Evolutionary conservation across 2,113 vertebrate species (phyloP), one percentile per base, ranked within the genome.

Genomic region (Dolichallabes microphthalmus): DNA sequence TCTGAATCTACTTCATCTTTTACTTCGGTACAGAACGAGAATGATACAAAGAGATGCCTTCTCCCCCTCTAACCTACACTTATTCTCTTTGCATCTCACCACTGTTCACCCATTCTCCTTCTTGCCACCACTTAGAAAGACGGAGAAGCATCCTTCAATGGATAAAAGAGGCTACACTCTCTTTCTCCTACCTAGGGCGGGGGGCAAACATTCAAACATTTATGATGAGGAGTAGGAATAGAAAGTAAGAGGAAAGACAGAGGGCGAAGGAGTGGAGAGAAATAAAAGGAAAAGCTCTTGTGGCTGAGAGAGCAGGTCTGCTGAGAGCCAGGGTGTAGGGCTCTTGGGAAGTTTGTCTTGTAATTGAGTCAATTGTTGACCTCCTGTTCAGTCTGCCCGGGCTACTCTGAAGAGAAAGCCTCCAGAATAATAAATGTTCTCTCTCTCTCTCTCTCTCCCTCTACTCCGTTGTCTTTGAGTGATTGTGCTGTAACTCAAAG

Each of bases 301-400:
- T 91, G 91, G 85, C 91, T 73, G 66, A 93, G 93, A 93, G 94
- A 90, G 82, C 76, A 90, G 91, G 93, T 88, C 92, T 85, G 20
- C 88, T 81, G 88, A 92, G 92, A 95, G 94, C 91, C 92, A n/a
- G 50, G 81, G 88, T 95, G 92, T 93, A 95, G 94, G 90, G 92
- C 93, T 91, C 95, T 95, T 93, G 90, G 93, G 89, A 92, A 93
- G 95, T 95, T 96, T 96, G 95, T 95, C 95, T 95, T 94, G 95
- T 96, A 96, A 96, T 96, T 95, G 95, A 96, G 94, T 95, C 94
- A 94, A 96, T 95, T 95, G 95, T 95, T 95, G 94, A 95, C 93
- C 94, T 94, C 88, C 91, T 92, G 94, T 95, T 94, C 91, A 92
- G 91, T 83, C 89, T 88, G 92, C 91, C 93, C 91, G 77, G 84